Conservation (phyloP, 2,113 vertebrate species). For the Pterocles burchelli region DNA sequence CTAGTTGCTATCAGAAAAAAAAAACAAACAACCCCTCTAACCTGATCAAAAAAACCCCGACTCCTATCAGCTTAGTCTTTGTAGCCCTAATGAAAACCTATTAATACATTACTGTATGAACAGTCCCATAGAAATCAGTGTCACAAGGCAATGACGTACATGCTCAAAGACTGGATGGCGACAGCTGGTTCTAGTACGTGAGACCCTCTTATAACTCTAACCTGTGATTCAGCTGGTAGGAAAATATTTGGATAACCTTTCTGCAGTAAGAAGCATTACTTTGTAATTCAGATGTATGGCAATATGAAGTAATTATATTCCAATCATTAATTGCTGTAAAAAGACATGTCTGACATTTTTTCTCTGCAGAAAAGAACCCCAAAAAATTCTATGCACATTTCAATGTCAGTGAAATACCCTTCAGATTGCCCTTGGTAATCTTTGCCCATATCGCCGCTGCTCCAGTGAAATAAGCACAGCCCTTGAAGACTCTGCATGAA, state of each 20-base stretch:
- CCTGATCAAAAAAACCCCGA: background rate
- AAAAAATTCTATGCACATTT: background rate
- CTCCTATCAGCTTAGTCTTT: background rate
- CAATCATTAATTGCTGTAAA: constrained; percentile 1
- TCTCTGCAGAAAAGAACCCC: background rate
- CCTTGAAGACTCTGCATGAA: background rate
- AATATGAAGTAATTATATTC: constrained; percentile 20
- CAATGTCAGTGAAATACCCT: background rate
- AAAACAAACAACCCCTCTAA: background rate
- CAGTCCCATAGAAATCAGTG: background rate
- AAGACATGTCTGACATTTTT: constrained; percentile 1
- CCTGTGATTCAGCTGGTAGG: background rate
- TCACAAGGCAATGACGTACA: background rate
- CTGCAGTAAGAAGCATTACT: background rate
- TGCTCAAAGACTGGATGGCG: background rate
- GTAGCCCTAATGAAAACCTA: background rate
- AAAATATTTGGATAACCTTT: constrained; percentile 29
- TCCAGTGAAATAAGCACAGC: background rate
- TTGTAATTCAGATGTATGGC: background rate
- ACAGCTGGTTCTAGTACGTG: background rate
- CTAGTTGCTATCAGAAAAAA: background rate
- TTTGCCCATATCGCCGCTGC: background rate
- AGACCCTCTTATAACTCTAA: background rate
- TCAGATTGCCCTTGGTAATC: background rate
- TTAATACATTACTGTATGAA: background rate